phyloP scores from a whole-genome alignment of 2,888 invertebrate genomes.

The Mycalesis mineus region DNA sequence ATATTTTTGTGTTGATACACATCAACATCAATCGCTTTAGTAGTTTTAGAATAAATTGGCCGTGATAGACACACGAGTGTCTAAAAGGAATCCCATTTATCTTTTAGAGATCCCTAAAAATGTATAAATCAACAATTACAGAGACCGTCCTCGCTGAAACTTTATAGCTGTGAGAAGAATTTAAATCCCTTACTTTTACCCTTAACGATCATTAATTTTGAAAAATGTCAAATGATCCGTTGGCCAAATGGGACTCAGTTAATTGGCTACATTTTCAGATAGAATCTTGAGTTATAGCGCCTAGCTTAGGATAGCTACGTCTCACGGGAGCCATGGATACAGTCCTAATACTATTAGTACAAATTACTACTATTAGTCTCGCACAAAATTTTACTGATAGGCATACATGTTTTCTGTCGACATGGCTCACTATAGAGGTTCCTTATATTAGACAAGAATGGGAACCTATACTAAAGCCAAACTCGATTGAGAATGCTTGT shows the following conservation, averaged over 20 bases:
- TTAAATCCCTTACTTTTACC: constrained; percentile 6
- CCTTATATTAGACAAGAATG: too few relatives aligned
- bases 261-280: constrained; percentile 20
- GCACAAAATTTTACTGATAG: too few relatives aligned
- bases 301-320: not conserved
- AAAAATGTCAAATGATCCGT: constrained; percentile 18
- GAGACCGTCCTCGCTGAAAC: constrained; percentile 2
- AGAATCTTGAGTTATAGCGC: constrained; percentile 14
- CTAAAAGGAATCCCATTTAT: too few relatives aligned
- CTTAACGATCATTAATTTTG: constrained; percentile 18
- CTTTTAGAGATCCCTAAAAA: not conserved
- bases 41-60: too few relatives aligned
- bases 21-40: too few relatives aligned
- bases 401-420: too few relatives aligned
- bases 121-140: not conserved
- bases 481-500: too few relatives aligned
- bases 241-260: constrained; percentile 9
- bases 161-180: constrained; percentile 2
- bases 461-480: too few relatives aligned
- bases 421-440: too few relatives aligned
- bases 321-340: not conserved
- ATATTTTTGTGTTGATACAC: too few relatives aligned
- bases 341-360: not conserved
- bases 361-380: too few relatives aligned
- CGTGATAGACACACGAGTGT: too few relatives aligned